Evolutionary conservation across 2,888 invertebrate species (phyloP).

Genomic region (Prenolepis imparis): DNA sequence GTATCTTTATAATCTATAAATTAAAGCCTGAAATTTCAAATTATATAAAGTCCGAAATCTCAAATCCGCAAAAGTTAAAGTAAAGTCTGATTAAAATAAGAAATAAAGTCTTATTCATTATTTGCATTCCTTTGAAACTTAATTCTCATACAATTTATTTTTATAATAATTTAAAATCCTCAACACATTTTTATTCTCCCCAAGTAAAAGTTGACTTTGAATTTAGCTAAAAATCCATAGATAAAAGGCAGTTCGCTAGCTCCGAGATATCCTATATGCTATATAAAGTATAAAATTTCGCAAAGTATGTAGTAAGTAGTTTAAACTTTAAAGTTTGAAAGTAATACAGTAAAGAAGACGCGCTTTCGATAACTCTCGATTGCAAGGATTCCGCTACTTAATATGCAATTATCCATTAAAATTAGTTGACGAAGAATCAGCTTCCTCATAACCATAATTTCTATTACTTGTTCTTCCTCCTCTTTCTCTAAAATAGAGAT

Average conservation of each 20-base stretch:
- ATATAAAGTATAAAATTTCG: not conserved
- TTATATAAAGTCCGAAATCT: not conserved
- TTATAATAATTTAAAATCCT: not conserved
- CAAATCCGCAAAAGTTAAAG: not conserved
- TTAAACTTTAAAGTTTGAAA: conserved; percentile 1
- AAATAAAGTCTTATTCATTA: conserved; percentile 1
- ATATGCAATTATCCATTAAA: not conserved
- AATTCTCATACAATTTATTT: not conserved
- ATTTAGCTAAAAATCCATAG: not conserved
- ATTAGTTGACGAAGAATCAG: not conserved
- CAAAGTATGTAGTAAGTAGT: not conserved
- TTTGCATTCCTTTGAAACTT: not conserved
- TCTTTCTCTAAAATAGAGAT: not conserved
- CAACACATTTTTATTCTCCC: not conserved
- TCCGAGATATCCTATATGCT: not conserved
- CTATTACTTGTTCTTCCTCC: not conserved
- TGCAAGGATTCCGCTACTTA: conserved; percentile 5
- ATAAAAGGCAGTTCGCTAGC: not conserved
- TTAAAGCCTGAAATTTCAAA: not conserved
- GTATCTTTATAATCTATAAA: not conserved
- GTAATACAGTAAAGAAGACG: conserved; percentile 5
- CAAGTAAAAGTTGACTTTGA: not conserved
- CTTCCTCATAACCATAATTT: not conserved
- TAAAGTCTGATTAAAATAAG: not conserved
- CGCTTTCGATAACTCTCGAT: conserved; percentile 5